These are phyloP conservation scores for Corbicula japonica DNA, from an alignment of 2,888 invertebrate genomes.

Conservation along the genomic window DNA sequence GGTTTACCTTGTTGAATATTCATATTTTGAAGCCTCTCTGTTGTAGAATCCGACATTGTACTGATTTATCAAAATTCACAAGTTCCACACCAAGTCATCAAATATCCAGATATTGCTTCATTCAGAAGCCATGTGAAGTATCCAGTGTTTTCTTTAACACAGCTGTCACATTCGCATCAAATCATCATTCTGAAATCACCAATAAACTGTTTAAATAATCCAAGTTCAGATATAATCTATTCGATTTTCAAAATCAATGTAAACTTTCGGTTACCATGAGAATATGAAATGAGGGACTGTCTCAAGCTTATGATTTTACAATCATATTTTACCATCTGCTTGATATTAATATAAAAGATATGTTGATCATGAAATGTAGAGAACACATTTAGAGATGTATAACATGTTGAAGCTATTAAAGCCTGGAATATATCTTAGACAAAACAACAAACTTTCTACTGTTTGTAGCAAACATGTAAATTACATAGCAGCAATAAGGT, in stretches of 20 bases:
- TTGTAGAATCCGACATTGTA: conserved; percentile 50
- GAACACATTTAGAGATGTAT: neutral
- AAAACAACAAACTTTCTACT: neutral
- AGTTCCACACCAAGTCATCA: neutral
- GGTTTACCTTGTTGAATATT: conserved; percentile 54
- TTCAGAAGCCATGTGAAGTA: neutral
- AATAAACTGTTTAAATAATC: neutral
- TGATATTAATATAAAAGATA: neutral
- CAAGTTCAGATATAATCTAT: neutral
- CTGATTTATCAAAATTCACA: neutral
- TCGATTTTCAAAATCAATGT: neutral
- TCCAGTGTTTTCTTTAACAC: neutral
- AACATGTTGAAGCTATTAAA: neutral
- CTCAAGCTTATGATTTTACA: conserved; percentile 4
- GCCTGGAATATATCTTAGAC: neutral
- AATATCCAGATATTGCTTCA: neutral
- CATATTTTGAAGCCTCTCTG: conserved; percentile 58
- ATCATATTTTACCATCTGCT: neutral
- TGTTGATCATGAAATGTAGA: neutral
- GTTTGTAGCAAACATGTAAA: too few relatives aligned
- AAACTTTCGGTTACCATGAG: conserved; percentile 18
- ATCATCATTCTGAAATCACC: conserved; percentile 22
- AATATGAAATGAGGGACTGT: conserved; percentile 20
- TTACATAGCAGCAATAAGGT: too few relatives aligned
- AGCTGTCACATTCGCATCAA: conserved; percentile 11